Percentiles rank a stretch among this genome's conserved stretches.
These are phyloP conservation scores for Meganola albula DNA, from an alignment of 2,888 invertebrate species.

Conservation along the genomic window DNA sequence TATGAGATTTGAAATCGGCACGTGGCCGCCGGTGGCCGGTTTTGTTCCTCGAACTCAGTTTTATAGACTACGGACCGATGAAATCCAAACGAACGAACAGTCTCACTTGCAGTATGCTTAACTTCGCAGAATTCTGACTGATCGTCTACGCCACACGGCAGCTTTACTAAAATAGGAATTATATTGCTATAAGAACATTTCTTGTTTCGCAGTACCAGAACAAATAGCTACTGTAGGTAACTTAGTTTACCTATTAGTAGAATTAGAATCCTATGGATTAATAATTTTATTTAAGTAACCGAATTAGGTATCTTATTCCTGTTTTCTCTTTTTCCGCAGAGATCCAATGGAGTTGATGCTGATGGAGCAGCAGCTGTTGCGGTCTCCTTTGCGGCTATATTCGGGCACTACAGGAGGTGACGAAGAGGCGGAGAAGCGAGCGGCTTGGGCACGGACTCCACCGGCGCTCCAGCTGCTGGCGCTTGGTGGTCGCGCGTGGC, in stretches of 20 bases:
- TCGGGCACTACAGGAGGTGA: slow-evolving; percentile 79
- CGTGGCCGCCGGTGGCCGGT: slow-evolving; percentile 53
- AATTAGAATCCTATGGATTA: too few relatives aligned
- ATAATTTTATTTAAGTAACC: too few relatives aligned
- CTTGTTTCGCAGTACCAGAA: too few relatives aligned
- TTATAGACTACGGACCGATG: slow-evolving; percentile 70
- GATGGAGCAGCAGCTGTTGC: slow-evolving; percentile 86
- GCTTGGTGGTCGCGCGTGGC: slow-evolving; percentile 86
- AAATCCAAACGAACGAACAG: slow-evolving; percentile 64
- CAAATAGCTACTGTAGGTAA: too few relatives aligned
- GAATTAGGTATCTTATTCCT: too few relatives aligned
- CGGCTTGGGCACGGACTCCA: slow-evolving; percentile 74
- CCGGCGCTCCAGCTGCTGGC: slow-evolving; percentile 63
- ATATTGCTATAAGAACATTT: slow-evolving; percentile 23
- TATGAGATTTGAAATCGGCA: slow-evolving; percentile 50
- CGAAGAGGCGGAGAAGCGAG: slow-evolving; percentile 76
- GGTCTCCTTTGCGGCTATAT: slow-evolving; percentile 81
- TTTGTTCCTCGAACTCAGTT: slow-evolving; percentile 60
- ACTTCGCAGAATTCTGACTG: slow-evolving; percentile 44
- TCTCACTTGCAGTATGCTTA: slow-evolving; percentile 41
- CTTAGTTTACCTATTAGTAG: too few relatives aligned
- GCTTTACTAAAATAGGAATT: slow-evolving; percentile 30
- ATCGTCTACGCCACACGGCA: slow-evolving; percentile 17
- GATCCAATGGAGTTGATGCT: slow-evolving; percentile 89
- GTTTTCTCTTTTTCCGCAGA: slow-evolving; percentile 62